A percentile compares a stretch with the other conserved stretches of the same genome.
Evolutionary conservation across 2,113 vertebrate genomes (phyloP).

Genomic region (Rhinolophus sinicus): DNA sequence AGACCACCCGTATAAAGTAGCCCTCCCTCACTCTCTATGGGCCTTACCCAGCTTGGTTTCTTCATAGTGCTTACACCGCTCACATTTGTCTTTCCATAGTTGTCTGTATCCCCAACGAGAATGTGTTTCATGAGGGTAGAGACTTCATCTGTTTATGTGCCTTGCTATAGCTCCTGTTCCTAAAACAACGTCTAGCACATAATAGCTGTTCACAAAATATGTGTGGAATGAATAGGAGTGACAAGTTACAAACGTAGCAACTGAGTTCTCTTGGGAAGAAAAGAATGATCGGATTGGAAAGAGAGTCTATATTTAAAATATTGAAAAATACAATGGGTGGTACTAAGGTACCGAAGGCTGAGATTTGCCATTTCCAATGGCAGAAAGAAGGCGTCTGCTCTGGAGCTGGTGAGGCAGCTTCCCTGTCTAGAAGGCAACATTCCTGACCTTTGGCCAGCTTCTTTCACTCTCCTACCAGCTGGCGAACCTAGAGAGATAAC

Average conservation of each 20-base stretch:
- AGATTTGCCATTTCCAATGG: neutral
- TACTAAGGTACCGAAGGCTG: neutral
- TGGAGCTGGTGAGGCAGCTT: neutral
- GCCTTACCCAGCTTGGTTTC: neutral
- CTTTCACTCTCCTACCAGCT: neutral
- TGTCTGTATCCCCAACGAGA: neutral
- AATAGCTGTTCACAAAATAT: neutral
- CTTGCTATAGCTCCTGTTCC: neutral
- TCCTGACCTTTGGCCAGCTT: slow-evolving; percentile 57
- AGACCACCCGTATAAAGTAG: accelerated
- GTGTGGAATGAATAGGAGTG: neutral
- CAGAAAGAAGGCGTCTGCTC: neutral
- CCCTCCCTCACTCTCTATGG: neutral
- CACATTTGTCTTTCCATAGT: neutral
- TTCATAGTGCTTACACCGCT: accelerated
- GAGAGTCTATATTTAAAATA: neutral
- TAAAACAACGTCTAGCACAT: neutral
- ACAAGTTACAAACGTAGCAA: neutral
- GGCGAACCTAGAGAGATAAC: neutral
- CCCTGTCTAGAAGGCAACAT: slow-evolving; percentile 24
- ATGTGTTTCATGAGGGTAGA: neutral
- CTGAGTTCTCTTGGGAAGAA: neutral
- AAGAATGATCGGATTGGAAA: neutral
- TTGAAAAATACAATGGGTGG: neutral
- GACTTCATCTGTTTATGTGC: neutral